phyloP scores from a whole-genome alignment of 2,888 invertebrate genomes.

The Chydorus sphaericus region DNA sequence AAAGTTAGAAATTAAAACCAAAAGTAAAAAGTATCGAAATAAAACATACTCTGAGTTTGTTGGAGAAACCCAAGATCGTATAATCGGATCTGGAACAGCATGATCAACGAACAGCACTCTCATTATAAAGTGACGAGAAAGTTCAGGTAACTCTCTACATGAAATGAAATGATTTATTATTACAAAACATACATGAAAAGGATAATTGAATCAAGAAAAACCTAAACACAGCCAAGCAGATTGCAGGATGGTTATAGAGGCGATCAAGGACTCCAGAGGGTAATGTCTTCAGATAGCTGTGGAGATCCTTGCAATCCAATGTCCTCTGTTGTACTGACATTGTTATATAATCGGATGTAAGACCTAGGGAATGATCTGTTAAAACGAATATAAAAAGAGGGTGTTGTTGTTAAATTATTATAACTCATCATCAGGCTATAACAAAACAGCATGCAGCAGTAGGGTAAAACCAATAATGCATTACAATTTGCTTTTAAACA shows the following conservation, averaged over 20 bases:
- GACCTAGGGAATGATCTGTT: too few relatives aligned
- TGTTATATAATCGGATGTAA: too few relatives aligned
- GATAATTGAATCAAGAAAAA: too few relatives aligned
- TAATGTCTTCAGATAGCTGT: conserved; percentile 76
- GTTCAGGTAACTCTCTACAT: conserved; percentile 73
- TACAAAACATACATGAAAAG: too few relatives aligned
- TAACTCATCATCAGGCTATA: too few relatives aligned
- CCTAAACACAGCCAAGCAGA: conserved; percentile 84
- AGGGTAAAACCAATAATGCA: too few relatives aligned
- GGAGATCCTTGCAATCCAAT: conserved; percentile 65
- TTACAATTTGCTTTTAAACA: too few relatives aligned
- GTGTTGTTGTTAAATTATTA: too few relatives aligned
- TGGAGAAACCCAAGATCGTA: conserved; percentile 82
- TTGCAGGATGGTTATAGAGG: conserved; percentile 82
- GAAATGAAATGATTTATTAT: conserved; percentile 18
- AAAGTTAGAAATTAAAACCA: too few relatives aligned
- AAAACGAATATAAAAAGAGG: too few relatives aligned
- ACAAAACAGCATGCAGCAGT: too few relatives aligned
- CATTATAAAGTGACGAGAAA: conserved; percentile 82
- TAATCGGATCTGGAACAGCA: conserved; percentile 85
- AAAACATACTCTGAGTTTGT: conserved; percentile 55
- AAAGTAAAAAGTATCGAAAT: too few relatives aligned
- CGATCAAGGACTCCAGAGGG: conserved; percentile 63
- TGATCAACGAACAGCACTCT: conserved; percentile 85
- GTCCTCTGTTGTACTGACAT: conserved; percentile 12